A percentile compares a stretch with the other conserved stretches of the same genome.
Evolutionary conservation across 2,113 vertebrate species (phyloP).

Genomic region (Grallaria varia): DNA sequence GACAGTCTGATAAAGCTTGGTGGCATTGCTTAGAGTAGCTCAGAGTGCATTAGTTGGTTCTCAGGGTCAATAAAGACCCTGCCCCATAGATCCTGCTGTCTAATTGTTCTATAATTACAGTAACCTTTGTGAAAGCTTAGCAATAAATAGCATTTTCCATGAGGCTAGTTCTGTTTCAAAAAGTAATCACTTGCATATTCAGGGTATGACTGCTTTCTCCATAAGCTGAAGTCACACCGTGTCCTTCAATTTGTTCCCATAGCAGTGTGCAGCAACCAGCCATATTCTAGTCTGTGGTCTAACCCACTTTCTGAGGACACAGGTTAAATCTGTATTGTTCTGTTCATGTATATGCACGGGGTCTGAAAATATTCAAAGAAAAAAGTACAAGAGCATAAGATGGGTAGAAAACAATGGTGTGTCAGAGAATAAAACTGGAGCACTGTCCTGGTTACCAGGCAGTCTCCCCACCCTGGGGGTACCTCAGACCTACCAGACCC

Average conservation of each 20-base stretch:
- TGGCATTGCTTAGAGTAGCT: neutral
- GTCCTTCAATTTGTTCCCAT: neutral
- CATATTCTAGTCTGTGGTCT: neutral
- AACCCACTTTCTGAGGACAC: neutral
- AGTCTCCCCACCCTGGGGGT: neutral
- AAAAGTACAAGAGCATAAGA: neutral
- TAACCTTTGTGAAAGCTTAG: neutral
- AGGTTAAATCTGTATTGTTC: neutral
- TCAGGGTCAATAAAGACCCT: neutral
- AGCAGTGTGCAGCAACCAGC: neutral
- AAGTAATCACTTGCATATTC: neutral
- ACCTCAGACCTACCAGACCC: neutral
- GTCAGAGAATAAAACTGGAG: neutral
- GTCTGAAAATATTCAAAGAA: neutral
- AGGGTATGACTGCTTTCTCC: neutral
- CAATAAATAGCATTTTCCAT: slow-evolving; percentile 50
- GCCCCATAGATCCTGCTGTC: neutral
- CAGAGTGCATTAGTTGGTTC: neutral
- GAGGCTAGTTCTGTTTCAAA: neutral
- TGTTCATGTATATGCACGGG: neutral
- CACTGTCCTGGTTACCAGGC: neutral
- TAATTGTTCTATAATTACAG: neutral
- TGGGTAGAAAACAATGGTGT: neutral
- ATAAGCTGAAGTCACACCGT: neutral
- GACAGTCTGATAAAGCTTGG: neutral